Conservation (phyloP, 2,888 invertebrate genomes). For the Torymus texanus region DNA sequence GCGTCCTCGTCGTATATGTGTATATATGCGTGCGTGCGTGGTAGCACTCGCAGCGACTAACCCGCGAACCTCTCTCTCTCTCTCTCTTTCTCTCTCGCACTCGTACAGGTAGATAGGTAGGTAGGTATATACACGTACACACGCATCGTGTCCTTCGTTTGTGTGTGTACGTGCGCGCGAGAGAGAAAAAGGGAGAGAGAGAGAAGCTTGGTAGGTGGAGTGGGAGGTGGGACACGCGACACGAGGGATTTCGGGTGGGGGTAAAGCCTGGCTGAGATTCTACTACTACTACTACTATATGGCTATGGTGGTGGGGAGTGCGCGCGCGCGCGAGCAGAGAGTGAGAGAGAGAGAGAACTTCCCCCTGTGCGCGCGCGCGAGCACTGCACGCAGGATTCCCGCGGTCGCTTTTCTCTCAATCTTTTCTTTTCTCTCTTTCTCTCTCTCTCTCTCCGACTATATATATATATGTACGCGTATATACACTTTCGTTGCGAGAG, state of each 20-base stretch:
- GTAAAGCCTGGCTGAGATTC: conserved; percentile 25
- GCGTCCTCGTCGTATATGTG: conserved; percentile 55
- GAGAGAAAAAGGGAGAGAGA: too few species aligned
- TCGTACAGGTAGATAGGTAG: conserved; percentile 1
- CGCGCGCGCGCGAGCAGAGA: not conserved
- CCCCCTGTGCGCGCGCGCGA: not conserved
- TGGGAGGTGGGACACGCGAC: conserved; percentile 75
- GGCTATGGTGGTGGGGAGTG: not conserved
- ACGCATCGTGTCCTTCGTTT: conserved; percentile 28
- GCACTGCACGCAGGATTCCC: conserved; percentile 19
- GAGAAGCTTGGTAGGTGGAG: conserved; percentile 63
- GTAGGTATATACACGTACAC: not conserved
- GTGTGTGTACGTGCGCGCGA: conserved; percentile 20
- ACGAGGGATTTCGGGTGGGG: conserved; percentile 60
- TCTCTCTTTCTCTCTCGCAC: conserved; percentile 25
- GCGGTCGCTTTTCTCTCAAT: conserved; percentile 45
- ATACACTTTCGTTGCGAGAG: conserved; percentile 11
- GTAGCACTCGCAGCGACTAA: conserved; percentile 63
- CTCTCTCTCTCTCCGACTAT: not conserved
- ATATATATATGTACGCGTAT: too few species aligned
- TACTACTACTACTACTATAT: not conserved
- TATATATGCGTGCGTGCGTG: conserved; percentile 62
- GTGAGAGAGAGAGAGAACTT: not conserved
- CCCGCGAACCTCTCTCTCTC: conserved; percentile 30
- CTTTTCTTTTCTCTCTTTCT: not conserved